Evolutionary conservation across 2,113 vertebrate species (phyloP), one percentile per base, ranked within the genome.

Genomic region (Sporophila hypoxantha): DNA sequence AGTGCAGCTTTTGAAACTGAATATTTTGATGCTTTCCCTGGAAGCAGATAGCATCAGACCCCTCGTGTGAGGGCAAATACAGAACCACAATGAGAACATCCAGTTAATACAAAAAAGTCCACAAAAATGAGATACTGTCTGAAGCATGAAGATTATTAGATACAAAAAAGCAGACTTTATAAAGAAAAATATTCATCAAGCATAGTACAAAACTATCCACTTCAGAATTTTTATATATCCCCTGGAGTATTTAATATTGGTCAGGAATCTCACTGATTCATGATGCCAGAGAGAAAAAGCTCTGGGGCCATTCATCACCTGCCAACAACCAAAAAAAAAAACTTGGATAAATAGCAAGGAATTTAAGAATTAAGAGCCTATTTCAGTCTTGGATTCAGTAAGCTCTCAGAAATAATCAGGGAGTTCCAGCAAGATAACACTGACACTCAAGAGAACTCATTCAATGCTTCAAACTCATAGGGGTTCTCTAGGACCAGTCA

Each of bases 51-150:
- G 46, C 47, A 91, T 69, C n/a, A 22, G 68, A 88, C 52, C 44
- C 71, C 81, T 87, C 76, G 39, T 76, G 76, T 74, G 90, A 93
- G 47, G 47, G n/a, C 20, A 93, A 90, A 85, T 42, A 88, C 30
- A 89, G 47, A 74, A 80, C 32, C 30, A 81, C 60, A 81, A 88
- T 7, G 19, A 82, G 75, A 94, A 91, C 75, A 93, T 67, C 67
- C 81, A 87, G 60, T 73, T 93, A 79, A 88, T 82, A 88, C 17
- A 81, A 76, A 79, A 11, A 70, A 81, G 36, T 47, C 32, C 26
- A 79, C 61, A 76, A 85, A 73, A 75, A 83, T 39, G 32, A 86
- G 75, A 84, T 36, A 30, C 34, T 65, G 62, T 91, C 67, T 79
- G 60, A 91, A 84, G 50, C 17, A 73, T 7, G 37, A 79, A 66